Percentiles rank a stretch among this genome's conserved stretches.
Evolutionary conservation across 2,888 invertebrate genomes (phyloP).

Genomic region (Acronicta psi): DNA sequence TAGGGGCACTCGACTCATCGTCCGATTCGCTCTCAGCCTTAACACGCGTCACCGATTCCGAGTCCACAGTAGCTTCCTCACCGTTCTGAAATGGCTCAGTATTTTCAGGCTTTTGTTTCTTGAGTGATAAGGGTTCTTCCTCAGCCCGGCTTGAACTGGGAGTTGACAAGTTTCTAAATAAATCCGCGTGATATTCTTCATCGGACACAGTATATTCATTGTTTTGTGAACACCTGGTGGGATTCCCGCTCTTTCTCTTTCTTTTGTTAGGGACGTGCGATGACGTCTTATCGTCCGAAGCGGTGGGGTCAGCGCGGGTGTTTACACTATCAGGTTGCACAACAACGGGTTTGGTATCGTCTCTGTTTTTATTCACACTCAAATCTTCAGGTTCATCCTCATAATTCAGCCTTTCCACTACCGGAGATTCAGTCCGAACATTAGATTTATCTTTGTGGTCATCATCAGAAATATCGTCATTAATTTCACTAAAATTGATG

Average conservation of each 20-base stretch:
- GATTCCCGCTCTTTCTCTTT: conserved; percentile 95
- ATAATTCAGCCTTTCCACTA: conserved; percentile 76
- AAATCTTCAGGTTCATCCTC: conserved; percentile 91
- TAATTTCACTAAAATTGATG: conserved; percentile 79
- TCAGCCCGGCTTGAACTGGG: conserved; percentile 79
- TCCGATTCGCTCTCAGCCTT: conserved; percentile 88
- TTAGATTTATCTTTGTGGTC: conserved; percentile 73
- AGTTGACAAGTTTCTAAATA: conserved; percentile 82
- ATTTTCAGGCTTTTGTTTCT: conserved; percentile 84
- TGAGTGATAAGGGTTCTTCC: conserved; percentile 83
- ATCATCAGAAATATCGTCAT: conserved; percentile 77
- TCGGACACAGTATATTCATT: conserved; percentile 85
- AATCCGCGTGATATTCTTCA: conserved; percentile 82
- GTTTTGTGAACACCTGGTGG: conserved; percentile 92
- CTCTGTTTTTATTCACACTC: conserved; percentile 91
- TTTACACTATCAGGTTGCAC: conserved; percentile 69
- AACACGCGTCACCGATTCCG: conserved; percentile 79
- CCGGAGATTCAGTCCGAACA: conserved; percentile 66
- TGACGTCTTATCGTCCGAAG: conserved; percentile 82
- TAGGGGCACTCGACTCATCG: conserved; percentile 84
- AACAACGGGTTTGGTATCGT: conserved; percentile 87
- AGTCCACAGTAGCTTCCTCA: conserved; percentile 78
- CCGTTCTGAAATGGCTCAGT: conserved; percentile 85
- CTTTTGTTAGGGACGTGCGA: conserved; percentile 90
- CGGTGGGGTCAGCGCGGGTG: conserved; percentile 74